Conservation (phyloP, 2,888 invertebrate genomes). For the Pachymerium ferrugineum region DNA sequence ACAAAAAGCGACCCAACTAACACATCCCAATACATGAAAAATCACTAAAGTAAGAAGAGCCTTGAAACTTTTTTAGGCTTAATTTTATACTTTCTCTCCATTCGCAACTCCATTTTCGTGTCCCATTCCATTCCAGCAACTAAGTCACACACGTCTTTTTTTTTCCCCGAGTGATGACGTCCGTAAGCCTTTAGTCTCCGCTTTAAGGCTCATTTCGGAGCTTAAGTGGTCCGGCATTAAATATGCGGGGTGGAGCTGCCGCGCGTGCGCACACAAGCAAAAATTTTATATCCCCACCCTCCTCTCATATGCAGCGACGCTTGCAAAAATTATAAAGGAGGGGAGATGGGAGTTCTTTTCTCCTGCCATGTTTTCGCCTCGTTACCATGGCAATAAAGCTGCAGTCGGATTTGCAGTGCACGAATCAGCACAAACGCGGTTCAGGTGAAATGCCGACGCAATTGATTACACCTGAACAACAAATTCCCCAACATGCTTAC, state of each 20-base stretch:
- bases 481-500: not conserved
- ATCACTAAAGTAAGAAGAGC: too few relatives aligned
- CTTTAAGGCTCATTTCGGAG: conserved; percentile 10
- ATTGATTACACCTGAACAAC: conserved; percentile 13
- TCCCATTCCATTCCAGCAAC: conserved; percentile 12
- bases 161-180: not conserved
- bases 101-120: not conserved
- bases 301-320: conserved; percentile 19
- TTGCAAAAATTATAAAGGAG: conserved; percentile 23
- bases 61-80: too few relatives aligned
- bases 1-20: too few relatives aligned
- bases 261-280: conserved; percentile 24
- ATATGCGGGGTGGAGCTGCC: conserved; percentile 15
- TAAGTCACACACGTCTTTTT: too few relatives aligned
- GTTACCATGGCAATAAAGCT: conserved; percentile 27
- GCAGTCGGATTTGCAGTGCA: conserved; percentile 27
- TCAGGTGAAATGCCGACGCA: conserved; percentile 23
- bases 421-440: conserved; percentile 25
- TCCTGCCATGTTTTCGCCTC: conserved; percentile 27
- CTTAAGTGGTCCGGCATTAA: conserved; percentile 25
- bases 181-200: conserved; percentile 13
- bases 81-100: not conserved
- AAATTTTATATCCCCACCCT: conserved; percentile 25
- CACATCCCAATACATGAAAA: too few relatives aligned
- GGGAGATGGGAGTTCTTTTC: conserved; percentile 23